phyloP scores from a whole-genome alignment of 2,888 invertebrate genomes.

The Lissocephala sabroskyi region DNA sequence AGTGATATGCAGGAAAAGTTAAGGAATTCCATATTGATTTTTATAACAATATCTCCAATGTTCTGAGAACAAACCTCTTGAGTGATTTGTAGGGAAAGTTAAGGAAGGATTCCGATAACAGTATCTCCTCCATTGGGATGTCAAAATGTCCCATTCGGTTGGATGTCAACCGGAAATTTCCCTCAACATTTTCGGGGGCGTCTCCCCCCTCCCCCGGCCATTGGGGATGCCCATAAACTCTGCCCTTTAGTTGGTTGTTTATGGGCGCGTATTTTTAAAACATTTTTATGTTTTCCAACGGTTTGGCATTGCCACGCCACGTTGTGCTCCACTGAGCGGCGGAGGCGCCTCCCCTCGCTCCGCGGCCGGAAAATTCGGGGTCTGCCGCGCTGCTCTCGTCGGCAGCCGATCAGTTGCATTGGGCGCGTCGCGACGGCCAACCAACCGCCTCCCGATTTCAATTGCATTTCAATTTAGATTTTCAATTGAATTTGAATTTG shows the following conservation, averaged over 20 bases:
- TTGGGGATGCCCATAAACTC: slow-evolving; percentile 9
- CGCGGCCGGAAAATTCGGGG: slow-evolving; percentile 7
- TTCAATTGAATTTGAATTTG: slow-evolving; percentile 1
- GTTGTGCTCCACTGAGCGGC: slow-evolving; percentile 38
- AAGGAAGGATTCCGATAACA: no score
- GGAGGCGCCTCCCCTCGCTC: no score
- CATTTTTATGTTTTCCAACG: slow-evolving; percentile 4
- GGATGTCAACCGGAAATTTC: background rate
- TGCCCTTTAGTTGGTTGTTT: slow-evolving; percentile 24
- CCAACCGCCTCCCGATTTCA: slow-evolving; percentile 33
- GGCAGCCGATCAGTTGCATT: slow-evolving; percentile 51
- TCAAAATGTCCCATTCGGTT: no score
- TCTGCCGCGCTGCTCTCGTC: slow-evolving; percentile 7
- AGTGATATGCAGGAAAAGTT: no score
- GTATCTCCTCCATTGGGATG: no score
- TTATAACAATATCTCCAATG: no score
- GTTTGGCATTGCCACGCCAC: background rate
- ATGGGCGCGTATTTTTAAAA: slow-evolving; percentile 29
- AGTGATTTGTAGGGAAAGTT: no score
- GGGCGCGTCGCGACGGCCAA: slow-evolving; percentile 51
- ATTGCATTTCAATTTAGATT: slow-evolving; percentile 23
- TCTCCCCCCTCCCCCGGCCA: background rate
- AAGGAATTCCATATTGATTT: no score
- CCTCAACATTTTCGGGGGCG: background rate
- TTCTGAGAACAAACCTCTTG: no score